Base-by-base conservation (phyloP, 2,888 invertebrate genomes). In the Pemphredon lugubris region DNA sequence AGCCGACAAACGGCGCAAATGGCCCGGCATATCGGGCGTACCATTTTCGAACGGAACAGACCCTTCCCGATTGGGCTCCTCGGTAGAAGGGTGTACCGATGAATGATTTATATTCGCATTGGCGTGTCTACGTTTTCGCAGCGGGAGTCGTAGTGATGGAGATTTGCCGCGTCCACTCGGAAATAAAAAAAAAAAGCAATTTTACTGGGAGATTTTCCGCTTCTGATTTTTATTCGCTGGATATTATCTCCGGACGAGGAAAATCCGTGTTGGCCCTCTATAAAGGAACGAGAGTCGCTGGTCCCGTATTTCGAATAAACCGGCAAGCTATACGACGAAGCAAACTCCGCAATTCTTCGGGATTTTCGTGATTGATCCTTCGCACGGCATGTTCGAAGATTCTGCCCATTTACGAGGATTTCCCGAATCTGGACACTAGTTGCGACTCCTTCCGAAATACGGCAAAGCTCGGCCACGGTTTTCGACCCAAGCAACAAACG, bases 81-180 rank as follows among this genome's bases (percentile, higher is more conserved):
- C 51, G 32, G 20, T 32, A 37, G n/a, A n/a, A n/a, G 13, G 53
- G 30, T 23, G 34, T 26, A 14, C 16, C 66, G 40, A 58, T 69
- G 66, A 58, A 69, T 66, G 69, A 66, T 69, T 66, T 66, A 69
- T 58, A 32, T 47, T 20, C 23, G 57, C 6, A 30, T 34, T 40
- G 45, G 58, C 48, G 37, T 44, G 48, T n/a, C 34, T 45, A 21
- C 39, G 26, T 58, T 23, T 51, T 34, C 42, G 32, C 47, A 66
- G 53, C 53, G n/a, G n/a, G n/a, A n/a, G 66, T 58, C 69, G 67
- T 40, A 57, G 69, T 42, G 68, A 69, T 57, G 58, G 68, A 69
- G 66, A 65, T 69, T 69, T 58, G 47, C 37, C 40, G 40, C 40
- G 2, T 3, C n/a, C 4, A n/a, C 0, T 7, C 11, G n/a, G 9